These are phyloP conservation scores for Rhodeus uyekii DNA, from an alignment of 2,797 vertebrate species.

Conservation along the genomic window DNA sequence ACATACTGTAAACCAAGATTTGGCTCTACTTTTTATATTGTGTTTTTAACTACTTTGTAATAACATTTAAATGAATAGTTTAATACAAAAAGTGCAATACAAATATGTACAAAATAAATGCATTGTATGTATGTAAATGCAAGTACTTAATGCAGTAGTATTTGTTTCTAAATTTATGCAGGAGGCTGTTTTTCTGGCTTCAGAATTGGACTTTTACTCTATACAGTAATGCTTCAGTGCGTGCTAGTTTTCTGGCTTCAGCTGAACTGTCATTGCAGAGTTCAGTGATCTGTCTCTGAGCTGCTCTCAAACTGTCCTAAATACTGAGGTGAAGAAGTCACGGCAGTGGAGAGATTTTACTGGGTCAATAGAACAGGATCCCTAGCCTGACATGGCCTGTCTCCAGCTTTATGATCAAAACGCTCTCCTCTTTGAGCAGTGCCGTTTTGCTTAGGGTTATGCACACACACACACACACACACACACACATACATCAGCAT, in stretches of 20 bases:
- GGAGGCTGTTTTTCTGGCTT: not conserved
- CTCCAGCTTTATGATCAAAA: constrained; percentile 29
- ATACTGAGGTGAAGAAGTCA: constrained; percentile 62
- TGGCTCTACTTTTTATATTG: not conserved
- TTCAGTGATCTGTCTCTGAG: constrained; percentile 5
- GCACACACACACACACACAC: not conserved
- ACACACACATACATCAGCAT: not conserved
- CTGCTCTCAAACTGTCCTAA: constrained; percentile 56
- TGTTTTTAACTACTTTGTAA: not conserved
- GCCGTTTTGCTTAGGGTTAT: not conserved
- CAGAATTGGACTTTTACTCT: not conserved
- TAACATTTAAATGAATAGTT: not conserved
- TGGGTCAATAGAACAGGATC: constrained; percentile 62
- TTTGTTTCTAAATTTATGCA: not conserved
- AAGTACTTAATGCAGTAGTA: not conserved
- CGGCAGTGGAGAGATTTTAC: constrained; percentile 61
- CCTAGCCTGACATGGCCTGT: constrained; percentile 51
- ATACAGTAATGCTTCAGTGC: not conserved
- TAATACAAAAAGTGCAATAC: not conserved
- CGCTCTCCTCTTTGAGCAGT: not conserved
- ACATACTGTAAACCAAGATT: too few relatives aligned
- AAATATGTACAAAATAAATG: not conserved
- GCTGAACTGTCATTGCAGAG: not conserved
- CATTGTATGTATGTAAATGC: not conserved
- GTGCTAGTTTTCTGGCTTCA: not conserved